Conservation (phyloP, 2,888 invertebrate genomes). For the Cephus pulcher region DNA sequence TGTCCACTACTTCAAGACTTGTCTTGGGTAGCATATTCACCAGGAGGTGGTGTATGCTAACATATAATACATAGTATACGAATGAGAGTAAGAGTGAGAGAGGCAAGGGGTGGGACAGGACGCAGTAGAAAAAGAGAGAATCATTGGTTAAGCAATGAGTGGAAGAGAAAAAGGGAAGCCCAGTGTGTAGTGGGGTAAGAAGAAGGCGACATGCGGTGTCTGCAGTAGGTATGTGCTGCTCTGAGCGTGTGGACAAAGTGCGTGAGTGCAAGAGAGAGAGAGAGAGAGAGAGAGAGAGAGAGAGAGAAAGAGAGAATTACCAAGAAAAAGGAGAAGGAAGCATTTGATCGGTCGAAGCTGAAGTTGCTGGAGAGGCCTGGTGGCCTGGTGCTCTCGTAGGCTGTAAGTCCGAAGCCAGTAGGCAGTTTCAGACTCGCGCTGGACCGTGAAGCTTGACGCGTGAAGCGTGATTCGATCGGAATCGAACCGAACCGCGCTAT, state of each 20-base stretch:
- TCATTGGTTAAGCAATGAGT: conserved; percentile 8
- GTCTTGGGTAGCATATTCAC: neutral
- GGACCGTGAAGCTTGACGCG: conserved; percentile 55
- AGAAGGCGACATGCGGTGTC: neutral
- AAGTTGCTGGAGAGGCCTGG: neutral
- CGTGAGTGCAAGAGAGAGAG: conserved; percentile 12
- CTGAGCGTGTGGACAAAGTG: neutral
- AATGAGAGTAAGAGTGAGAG: conserved; percentile 10
- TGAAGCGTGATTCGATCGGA: conserved; percentile 21
- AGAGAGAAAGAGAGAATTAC: neutral
- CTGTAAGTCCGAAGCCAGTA: conserved; percentile 21
- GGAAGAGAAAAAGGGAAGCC: conserved; percentile 4
- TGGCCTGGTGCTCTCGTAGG: neutral
- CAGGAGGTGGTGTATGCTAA: neutral
- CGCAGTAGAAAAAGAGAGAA: conserved; percentile 1
- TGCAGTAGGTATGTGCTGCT: neutral
- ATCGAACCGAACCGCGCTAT: conserved; percentile 1
- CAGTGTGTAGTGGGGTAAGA: neutral
- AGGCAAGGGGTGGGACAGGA: conserved; percentile 29
- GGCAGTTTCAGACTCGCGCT: conserved; percentile 61
- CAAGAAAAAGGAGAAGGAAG: conserved; percentile 11
- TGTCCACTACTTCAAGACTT: conserved; percentile 24
- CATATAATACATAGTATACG: neutral
- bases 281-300: conserved; percentile 1
- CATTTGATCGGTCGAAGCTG: conserved; percentile 24